Evolutionary conservation across 2,888 invertebrate species (phyloP).

Genomic region (Caenorhabditis zanzibari): DNA sequence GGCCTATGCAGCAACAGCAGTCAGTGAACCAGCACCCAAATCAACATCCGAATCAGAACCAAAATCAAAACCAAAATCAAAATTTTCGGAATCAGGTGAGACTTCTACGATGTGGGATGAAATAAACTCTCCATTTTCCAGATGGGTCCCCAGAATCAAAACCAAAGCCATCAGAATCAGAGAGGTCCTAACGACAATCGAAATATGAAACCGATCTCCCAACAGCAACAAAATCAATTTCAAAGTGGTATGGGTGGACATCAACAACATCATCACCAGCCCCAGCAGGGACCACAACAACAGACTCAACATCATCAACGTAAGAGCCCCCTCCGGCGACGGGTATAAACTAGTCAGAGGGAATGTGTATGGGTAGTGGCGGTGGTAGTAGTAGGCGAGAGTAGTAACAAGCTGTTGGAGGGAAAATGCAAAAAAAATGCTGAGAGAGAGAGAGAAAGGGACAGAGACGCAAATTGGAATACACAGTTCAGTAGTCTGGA

Average conservation of each 20-base stretch:
- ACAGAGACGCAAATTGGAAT: constrained; percentile 41
- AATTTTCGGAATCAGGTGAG: constrained; percentile 54
- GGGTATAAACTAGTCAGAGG: constrained; percentile 15
- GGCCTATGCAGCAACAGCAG: constrained; percentile 49
- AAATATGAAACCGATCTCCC: constrained; percentile 29
- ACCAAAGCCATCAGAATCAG: constrained; percentile 46
- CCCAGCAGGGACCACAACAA: constrained; percentile 58
- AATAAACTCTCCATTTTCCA: too few relatives aligned
- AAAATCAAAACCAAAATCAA: constrained; percentile 39
- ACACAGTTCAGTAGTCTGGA: constrained; percentile 30
- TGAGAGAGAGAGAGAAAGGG: not conserved
- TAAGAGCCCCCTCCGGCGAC: constrained; percentile 29
- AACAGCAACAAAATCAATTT: constrained; percentile 51
- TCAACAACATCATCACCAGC: constrained; percentile 51
- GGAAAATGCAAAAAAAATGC: constrained; percentile 9
- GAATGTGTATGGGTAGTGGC: constrained; percentile 1
- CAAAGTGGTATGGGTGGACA: constrained; percentile 43
- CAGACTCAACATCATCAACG: constrained; percentile 59
- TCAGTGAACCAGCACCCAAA: constrained; percentile 24
- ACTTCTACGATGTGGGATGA: too few relatives aligned
- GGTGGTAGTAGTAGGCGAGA: not conserved
- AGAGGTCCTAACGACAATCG: constrained; percentile 39
- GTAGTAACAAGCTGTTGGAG: constrained; percentile 2
- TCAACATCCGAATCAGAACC: constrained; percentile 31
- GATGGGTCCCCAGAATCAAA: too few relatives aligned